These are phyloP conservation scores for Papilio protenor DNA, from an alignment of 2,888 invertebrate genomes.

Conservation along the genomic window DNA sequence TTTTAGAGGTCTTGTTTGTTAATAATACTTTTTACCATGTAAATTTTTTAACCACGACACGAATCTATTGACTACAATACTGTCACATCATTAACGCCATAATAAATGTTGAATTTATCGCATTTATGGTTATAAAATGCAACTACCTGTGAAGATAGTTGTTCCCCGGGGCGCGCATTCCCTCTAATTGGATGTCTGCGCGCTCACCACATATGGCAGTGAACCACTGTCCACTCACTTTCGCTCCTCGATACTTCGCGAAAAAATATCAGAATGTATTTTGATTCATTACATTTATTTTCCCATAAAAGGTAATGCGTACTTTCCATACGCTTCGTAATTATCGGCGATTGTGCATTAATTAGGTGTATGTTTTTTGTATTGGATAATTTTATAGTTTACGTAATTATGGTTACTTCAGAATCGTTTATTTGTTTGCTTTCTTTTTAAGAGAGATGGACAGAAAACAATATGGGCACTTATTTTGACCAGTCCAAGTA, in stretches of 20 bases:
- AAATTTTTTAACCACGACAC: background rate
- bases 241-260: slow-evolving; percentile 59
- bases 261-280: slow-evolving; percentile 32
- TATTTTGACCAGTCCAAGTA: too few species aligned
- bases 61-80: slow-evolving; percentile 16
- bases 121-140: slow-evolving; percentile 34
- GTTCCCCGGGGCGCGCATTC: slow-evolving; percentile 71
- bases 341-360: slow-evolving; percentile 9
- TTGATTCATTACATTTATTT: slow-evolving; percentile 32
- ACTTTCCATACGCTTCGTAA: slow-evolving; percentile 23
- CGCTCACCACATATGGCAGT: slow-evolving; percentile 69
- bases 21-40: background rate
- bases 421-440: background rate
- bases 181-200: slow-evolving; percentile 80
- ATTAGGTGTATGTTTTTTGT: slow-evolving; percentile 14
- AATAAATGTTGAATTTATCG: slow-evolving; percentile 5
- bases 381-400: slow-evolving; percentile 4
- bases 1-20: background rate
- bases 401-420: background rate
- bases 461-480: background rate
- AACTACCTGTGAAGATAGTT: slow-evolving; percentile 67
- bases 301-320: slow-evolving; percentile 16
- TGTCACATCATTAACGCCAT: slow-evolving; percentile 21
- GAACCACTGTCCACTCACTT: slow-evolving; percentile 67
- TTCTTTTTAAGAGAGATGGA: background rate